These are phyloP conservation scores for Orius laevigatus DNA, from an alignment of 1,140 invertebrate genomes.

Conservation along the genomic window DNA sequence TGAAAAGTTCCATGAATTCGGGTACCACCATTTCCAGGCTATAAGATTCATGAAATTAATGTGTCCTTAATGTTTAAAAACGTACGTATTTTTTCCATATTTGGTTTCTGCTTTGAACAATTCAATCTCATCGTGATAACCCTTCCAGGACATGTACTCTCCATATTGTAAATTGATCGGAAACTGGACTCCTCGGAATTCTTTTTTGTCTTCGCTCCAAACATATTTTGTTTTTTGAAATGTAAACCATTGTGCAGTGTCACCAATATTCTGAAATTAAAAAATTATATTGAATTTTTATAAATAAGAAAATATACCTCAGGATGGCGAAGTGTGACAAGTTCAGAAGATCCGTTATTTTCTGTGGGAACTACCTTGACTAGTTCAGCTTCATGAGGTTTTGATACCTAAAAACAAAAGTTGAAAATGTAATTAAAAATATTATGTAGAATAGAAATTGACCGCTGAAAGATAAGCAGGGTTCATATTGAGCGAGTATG, in stretches of 20 bases:
- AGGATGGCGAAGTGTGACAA: conserved; percentile 60
- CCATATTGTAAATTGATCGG: conserved; percentile 53
- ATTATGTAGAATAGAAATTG: no score
- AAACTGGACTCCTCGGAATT: conserved; percentile 66
- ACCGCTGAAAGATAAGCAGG: no score
- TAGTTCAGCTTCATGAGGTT: conserved; percentile 58
- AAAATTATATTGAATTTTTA: no score
- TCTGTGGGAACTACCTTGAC: conserved; percentile 91
- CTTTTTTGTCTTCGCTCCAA: conserved; percentile 64
- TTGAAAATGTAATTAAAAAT: conserved; percentile 11
- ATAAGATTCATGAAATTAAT: conserved; percentile 26
- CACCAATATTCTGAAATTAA: conserved; percentile 22
- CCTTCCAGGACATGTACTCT: conserved; percentile 72
- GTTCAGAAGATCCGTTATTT: conserved; percentile 93
- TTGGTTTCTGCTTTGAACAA: conserved; percentile 52
- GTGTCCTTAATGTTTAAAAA: neutral
- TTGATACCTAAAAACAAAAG: conserved; percentile 43
- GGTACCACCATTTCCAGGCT: conserved; percentile 84
- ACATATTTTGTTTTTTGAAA: conserved; percentile 96
- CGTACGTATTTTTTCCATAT: conserved; percentile 81
- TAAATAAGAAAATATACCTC: conserved; percentile 30
- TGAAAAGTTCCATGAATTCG: conserved; percentile 91
- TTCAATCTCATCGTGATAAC: conserved; percentile 67
- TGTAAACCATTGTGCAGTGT: conserved; percentile 49
- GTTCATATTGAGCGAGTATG: no score